Base-by-base conservation (phyloP, 2,797 vertebrate genomes). In the Crossoptilon crossoptilon region DNA sequence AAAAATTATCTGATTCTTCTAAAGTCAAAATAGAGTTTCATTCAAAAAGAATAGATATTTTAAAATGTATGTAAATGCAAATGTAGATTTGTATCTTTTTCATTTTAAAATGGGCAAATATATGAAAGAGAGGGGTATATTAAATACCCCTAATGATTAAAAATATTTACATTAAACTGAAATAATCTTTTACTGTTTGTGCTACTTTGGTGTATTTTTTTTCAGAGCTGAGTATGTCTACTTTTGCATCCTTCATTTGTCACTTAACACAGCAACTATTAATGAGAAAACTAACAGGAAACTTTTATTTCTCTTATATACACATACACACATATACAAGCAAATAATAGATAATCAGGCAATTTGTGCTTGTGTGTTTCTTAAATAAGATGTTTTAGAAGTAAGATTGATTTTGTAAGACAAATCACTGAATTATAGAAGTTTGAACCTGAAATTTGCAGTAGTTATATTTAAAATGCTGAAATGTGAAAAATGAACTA, bases 281-380 rank as follows among this genome's bases (percentile, higher is more conserved):
- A 60, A 60, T 21, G 19, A 77, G 43, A 7, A 64, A 75, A 46
- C 3, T 81, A 84, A 44, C 8, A 69, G 5, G 19, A 66, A 58
- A 26, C 13, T 41, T 27, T 39, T 48, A 23, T 60, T 56, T 63
- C 35, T 5, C 6, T 46, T 66, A 44, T 26, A 2, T 15, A 37
- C 8, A 41, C 18, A 21, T 37, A 23, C 0, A 31, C 29, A 31
- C 18, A 27, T 55, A 2, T 55, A 55, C 1, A 2, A 77, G 1
- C 7, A 24, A 37, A 35, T 23, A 68, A 43, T 3, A 33, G 21
- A 71, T 29, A 72, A 74, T 26, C 11, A 55, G 48, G 33, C 14
- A 58, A 41, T 24, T 19, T 70, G 3, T 49, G 23, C 48, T 49
- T 49, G 48, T 48, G 48, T 49, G 23, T 24, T 49, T 49, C 48